Evolutionary conservation across 2,888 invertebrate genomes (phyloP).

Genomic region (Carterocephalus palaemon): DNA sequence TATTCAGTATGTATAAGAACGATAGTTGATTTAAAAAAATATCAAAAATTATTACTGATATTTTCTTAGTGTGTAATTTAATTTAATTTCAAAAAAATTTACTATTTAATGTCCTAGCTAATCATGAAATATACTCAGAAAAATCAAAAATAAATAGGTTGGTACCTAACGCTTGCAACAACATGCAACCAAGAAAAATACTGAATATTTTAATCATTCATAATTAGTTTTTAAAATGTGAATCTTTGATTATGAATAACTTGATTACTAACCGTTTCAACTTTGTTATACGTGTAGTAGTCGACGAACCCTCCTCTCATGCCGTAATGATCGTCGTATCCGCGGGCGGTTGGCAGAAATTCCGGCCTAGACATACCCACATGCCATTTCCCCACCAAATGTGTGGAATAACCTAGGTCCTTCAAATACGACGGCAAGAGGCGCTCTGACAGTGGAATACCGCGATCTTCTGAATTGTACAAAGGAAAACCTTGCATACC

Average conservation of each 20-base stretch:
- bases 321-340: conserved; percentile 89
- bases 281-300: conserved; percentile 80
- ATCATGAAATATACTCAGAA: too few relatives aligned
- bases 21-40: too few relatives aligned
- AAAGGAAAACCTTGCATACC: conserved; percentile 70
- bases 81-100: too few relatives aligned
- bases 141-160: not conserved
- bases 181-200: too few relatives aligned
- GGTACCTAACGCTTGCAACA: not conserved
- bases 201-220: too few relatives aligned
- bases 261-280: conserved; percentile 57
- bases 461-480: conserved; percentile 65
- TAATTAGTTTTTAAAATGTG: too few relatives aligned
- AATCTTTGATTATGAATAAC: too few relatives aligned
- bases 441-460: conserved; percentile 74
- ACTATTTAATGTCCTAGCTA: too few relatives aligned
- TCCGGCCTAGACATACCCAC: conserved; percentile 86
- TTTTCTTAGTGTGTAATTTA: not conserved
- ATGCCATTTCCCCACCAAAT: conserved; percentile 95
- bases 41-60: not conserved
- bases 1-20: too few relatives aligned
- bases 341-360: conserved; percentile 85
- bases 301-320: conserved; percentile 87
- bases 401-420: conserved; percentile 85
- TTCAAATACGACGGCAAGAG: conserved; percentile 81